Evolutionary conservation across 2,113 vertebrate species (phyloP).

Genomic region (Callocephalon fimbriatum): DNA sequence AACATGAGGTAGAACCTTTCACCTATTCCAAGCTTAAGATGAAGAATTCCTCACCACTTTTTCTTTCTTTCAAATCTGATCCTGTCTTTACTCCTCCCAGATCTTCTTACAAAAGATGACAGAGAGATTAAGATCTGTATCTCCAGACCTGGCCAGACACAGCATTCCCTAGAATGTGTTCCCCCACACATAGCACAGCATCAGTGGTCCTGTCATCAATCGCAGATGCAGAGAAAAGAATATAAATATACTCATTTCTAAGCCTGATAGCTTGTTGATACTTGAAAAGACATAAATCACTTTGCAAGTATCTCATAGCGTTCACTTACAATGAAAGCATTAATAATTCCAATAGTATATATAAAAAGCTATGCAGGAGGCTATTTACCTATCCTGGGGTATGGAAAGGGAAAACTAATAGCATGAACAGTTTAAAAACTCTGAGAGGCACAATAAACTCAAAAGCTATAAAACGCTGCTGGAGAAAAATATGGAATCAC

Average conservation of each 20-base stretch:
- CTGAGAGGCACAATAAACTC: not conserved
- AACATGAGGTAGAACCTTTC: not conserved
- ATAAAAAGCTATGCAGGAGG: not conserved
- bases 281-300: constrained; percentile 47
- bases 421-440: not conserved
- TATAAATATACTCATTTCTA: constrained; percentile 22
- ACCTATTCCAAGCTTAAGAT: not conserved
- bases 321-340: constrained; percentile 7
- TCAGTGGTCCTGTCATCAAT: constrained; percentile 11
- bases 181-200: constrained; percentile 1
- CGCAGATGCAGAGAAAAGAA: constrained; percentile 1
- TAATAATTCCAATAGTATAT: not conserved
- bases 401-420: not conserved
- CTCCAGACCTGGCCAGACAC: constrained; percentile 32
- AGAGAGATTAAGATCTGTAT: constrained; percentile 30
- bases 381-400: not conserved
- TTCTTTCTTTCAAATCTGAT: constrained; percentile 22
- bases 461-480: not conserved
- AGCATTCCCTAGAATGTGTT: constrained; percentile 24
- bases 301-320: not conserved
- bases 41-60: not conserved
- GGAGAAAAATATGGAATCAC: not conserved
- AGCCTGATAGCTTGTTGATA: constrained; percentile 20
- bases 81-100: not conserved
- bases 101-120: constrained; percentile 7